Evolutionary conservation across 2,888 invertebrate species (phyloP).

Genomic region (Aphidoletes aphidimyza): DNA sequence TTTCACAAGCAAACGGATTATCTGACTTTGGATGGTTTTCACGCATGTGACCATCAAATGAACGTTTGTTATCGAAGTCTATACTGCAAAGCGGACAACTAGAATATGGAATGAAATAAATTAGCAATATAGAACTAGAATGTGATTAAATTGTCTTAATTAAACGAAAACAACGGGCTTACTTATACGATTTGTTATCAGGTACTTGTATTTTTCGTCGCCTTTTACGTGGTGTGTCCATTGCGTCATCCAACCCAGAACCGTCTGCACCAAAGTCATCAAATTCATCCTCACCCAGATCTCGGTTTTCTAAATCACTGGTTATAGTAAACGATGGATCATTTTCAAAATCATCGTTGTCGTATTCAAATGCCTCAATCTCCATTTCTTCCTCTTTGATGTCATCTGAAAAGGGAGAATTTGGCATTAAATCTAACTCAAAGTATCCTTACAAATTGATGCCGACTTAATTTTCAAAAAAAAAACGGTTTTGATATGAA

Average conservation of each 20-base stretch:
- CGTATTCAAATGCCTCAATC: slow-evolving; percentile 7
- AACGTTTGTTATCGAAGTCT: slow-evolving; percentile 55
- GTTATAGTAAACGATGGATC: slow-evolving; percentile 11
- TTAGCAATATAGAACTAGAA: too few species aligned
- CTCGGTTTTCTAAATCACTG: background rate
- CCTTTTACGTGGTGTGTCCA: background rate
- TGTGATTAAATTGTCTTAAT: background rate
- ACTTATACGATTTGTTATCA: slow-evolving; percentile 8
- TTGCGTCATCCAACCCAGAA: background rate
- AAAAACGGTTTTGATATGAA: too few species aligned
- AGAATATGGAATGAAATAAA: background rate
- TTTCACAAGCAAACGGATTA: slow-evolving; percentile 56
- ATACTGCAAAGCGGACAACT: slow-evolving; percentile 57
- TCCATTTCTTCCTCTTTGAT: slow-evolving; percentile 40
- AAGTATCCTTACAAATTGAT: too few species aligned
- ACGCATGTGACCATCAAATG: slow-evolving; percentile 56
- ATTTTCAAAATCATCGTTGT: slow-evolving; percentile 31
- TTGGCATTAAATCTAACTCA: background rate
- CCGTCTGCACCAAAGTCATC: background rate
- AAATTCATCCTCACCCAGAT: background rate
- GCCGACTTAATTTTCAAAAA: too few species aligned
- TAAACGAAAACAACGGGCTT: background rate
- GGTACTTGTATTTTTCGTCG: background rate
- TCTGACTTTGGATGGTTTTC: slow-evolving; percentile 55
- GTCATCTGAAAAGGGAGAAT: background rate